Conservation (phyloP, 1,140 invertebrate species). For the Drosophila ercepeae region DNA sequence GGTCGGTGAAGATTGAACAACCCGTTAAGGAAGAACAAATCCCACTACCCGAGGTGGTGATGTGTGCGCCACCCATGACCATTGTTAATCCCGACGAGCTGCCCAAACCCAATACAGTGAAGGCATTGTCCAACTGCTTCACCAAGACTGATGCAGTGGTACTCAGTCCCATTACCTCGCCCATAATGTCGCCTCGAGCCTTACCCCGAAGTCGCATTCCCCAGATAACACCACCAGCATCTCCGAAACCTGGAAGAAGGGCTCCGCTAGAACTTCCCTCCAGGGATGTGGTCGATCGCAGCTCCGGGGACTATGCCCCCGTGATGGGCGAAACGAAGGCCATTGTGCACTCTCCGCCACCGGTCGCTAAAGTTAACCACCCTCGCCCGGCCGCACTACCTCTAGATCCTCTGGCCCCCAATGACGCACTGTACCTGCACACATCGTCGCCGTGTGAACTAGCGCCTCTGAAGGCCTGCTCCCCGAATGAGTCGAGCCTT, state of each 20-base stretch:
- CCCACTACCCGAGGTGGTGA: conserved; percentile 58
- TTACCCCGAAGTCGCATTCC: conserved; percentile 74
- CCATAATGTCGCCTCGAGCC: conserved; percentile 54
- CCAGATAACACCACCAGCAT: conserved; percentile 72
- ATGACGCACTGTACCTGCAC: conserved; percentile 53
- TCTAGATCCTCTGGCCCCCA: conserved; percentile 57
- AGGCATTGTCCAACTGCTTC: conserved; percentile 75
- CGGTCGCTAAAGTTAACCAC: conserved; percentile 2
- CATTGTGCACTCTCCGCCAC: conserved; percentile 64
- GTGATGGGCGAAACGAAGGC: conserved; percentile 58
- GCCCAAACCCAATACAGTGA: conserved; percentile 78
- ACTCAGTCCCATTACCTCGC: background rate
- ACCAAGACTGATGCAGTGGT: conserved; percentile 17
- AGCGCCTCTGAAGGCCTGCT: conserved; percentile 53
- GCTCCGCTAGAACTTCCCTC: conserved; percentile 5
- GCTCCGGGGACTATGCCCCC: conserved; percentile 65
- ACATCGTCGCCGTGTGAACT: conserved; percentile 57
- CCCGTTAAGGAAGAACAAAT: background rate
- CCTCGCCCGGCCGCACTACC: background rate
- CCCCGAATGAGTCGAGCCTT: conserved; percentile 72
- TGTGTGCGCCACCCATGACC: conserved; percentile 75
- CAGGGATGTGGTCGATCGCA: conserved; percentile 54
- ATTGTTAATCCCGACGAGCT: conserved; percentile 73
- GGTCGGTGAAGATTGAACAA: conserved; percentile 31
- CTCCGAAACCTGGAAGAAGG: conserved; percentile 47